Evolutionary conservation across 2,888 invertebrate species (phyloP).

Genomic region (Drosophila ustulata): DNA sequence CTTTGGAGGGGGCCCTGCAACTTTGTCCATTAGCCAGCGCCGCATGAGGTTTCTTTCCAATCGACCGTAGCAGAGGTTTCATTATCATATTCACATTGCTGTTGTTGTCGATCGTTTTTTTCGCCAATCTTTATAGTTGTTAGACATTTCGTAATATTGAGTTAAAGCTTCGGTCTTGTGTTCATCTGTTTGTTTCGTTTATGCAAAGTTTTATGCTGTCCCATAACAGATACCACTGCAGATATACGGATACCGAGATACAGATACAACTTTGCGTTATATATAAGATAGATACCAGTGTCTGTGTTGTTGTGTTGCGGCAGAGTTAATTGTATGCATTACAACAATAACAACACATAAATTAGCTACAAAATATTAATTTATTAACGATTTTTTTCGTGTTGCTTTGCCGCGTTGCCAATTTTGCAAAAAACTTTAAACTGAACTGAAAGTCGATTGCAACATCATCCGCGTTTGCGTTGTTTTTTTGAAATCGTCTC

Average conservation of each 20-base stretch:
- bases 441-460: conserved; percentile 68
- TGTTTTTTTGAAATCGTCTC: conserved; percentile 14
- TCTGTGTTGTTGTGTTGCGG: conserved; percentile 34
- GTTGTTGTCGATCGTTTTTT: conserved; percentile 29
- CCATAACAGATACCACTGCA: conserved; percentile 32
- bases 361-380: conserved; percentile 74
- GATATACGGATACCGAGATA: conserved; percentile 16
- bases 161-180: conserved; percentile 34
- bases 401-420: conserved; percentile 43
- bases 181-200: conserved; percentile 56
- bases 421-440: conserved; percentile 51
- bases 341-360: conserved; percentile 64
- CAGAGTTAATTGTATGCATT: conserved; percentile 68
- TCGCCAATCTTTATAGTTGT: conserved; percentile 62
- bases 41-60: conserved; percentile 73
- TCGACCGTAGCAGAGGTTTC: conserved; percentile 74
- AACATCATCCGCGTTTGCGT: conserved; percentile 29
- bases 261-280: conserved; percentile 4
- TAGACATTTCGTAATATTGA: conserved; percentile 72
- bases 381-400: conserved; percentile 51
- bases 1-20: conserved; percentile 19
- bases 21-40: conserved; percentile 65
- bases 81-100: conserved; percentile 63
- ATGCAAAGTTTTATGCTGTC: conserved; percentile 67
- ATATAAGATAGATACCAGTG: no score